Percentiles rank a stretch among this genome's conserved stretches.
Conservation (phyloP, 2,888 invertebrate species). For the Acrobasis suavella region DNA sequence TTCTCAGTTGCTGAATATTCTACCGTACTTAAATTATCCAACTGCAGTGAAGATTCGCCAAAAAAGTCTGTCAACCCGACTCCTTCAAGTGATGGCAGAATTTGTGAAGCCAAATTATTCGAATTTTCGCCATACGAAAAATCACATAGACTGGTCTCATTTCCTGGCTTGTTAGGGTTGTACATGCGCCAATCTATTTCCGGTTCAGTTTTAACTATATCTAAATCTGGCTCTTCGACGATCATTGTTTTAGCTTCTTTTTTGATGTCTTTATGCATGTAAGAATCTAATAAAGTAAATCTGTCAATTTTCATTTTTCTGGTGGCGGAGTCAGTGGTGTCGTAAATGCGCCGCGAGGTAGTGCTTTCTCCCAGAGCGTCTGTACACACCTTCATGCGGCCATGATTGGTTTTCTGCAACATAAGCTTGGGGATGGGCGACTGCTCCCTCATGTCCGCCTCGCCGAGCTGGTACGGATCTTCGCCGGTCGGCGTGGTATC, state of each 20-base stretch:
- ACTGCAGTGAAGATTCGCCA: constrained; percentile 46
- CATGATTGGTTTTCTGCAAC: constrained; percentile 66
- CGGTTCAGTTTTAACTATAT: constrained; percentile 57
- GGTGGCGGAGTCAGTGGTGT: constrained; percentile 45
- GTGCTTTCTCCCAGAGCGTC: constrained; percentile 41
- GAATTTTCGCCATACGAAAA: constrained; percentile 65
- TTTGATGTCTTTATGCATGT: constrained; percentile 25
- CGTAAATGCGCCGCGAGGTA: constrained; percentile 53
- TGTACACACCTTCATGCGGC: constrained; percentile 55
- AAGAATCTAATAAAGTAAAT: constrained; percentile 38
- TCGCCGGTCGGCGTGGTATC: constrained; percentile 74
- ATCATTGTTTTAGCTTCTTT: constrained; percentile 50
- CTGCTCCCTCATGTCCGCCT: constrained; percentile 73
- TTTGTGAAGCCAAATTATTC: constrained; percentile 46
- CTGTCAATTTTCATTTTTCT: constrained; percentile 45
- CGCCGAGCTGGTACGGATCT: constrained; percentile 73
- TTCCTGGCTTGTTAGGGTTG: constrained; percentile 42
- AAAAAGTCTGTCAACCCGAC: constrained; percentile 60
- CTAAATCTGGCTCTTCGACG: constrained; percentile 51
- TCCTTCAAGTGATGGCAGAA: constrained; percentile 50
- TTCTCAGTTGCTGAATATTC: constrained; percentile 43
- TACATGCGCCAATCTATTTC: constrained; percentile 60
- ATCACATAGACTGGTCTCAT: constrained; percentile 58
- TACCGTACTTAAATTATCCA: constrained; percentile 47
- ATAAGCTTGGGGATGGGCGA: constrained; percentile 75